Evolutionary conservation across 1,140 invertebrate species (phyloP).

Genomic region (Chironomus tepperi): DNA sequence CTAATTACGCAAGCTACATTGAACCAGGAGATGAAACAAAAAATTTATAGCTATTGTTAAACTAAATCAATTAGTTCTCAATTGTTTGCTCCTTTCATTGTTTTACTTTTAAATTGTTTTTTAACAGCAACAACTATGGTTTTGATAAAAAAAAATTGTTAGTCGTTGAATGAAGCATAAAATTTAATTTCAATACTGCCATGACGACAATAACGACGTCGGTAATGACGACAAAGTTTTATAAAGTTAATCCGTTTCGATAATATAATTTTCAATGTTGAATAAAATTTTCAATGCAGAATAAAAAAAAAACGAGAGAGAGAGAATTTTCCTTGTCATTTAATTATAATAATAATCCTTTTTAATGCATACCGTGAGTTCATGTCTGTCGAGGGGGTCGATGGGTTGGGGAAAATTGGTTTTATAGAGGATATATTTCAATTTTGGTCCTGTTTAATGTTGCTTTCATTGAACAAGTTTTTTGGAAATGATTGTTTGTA

Average conservation of each 20-base stretch:
- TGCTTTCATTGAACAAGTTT: no score
- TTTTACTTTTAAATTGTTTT: neutral
- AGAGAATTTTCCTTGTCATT: neutral
- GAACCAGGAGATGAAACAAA: no score
- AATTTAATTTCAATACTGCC: neutral
- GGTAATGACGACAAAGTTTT: neutral
- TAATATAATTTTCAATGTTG: neutral
- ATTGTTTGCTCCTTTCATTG: neutral
- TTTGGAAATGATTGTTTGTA: no score
- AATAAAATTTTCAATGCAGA: no score
- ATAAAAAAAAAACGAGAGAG: neutral
- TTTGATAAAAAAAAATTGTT: no score
- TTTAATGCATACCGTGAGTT: conserved; percentile 3
- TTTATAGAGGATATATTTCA: no score
- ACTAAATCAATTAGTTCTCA: conserved; percentile 8
- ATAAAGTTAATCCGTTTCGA: conserved; percentile 3
- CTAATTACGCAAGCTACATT: no score
- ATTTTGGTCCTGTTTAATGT: no score
- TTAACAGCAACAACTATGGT: neutral
- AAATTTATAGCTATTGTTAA: neutral
- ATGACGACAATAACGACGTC: neutral
- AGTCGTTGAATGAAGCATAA: neutral
- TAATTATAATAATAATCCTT: conserved; percentile 15
- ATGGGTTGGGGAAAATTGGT: no score
- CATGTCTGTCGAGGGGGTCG: no score